These are phyloP conservation scores for Pseudocheirus occidentalis DNA, from an alignment of 2,797 vertebrate genomes.

Conservation along the genomic window DNA sequence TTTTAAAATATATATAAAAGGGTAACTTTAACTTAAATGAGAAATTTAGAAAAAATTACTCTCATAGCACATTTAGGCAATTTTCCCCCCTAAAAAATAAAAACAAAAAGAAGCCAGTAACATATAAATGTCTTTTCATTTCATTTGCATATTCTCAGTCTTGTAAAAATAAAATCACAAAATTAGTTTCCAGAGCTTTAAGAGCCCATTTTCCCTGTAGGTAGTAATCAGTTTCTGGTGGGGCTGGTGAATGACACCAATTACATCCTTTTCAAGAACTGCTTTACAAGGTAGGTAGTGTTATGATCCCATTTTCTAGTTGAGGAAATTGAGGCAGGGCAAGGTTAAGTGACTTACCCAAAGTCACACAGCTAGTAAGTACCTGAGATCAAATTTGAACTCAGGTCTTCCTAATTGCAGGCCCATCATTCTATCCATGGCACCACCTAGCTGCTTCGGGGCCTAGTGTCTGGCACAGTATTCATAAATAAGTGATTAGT, in stretches of 20 bases:
- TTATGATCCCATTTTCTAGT: not conserved
- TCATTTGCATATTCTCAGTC: slow-evolving; percentile 57
- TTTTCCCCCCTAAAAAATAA: slow-evolving; percentile 40
- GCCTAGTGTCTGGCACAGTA: not conserved
- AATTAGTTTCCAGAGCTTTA: slow-evolving; percentile 97
- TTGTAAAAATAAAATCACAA: slow-evolving; percentile 18
- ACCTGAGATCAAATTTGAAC: not conserved
- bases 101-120: not conserved
- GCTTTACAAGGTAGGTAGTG: not conserved
- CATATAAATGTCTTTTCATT: slow-evolving; percentile 36
- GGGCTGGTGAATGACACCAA: slow-evolving; percentile 97
- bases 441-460: not conserved
- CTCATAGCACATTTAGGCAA: slow-evolving; percentile 54
- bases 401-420: not conserved
- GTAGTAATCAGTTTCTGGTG: slow-evolving; percentile 97
- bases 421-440: not conserved
- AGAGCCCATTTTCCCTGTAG: slow-evolving; percentile 98
- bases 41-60: slow-evolving; percentile 64
- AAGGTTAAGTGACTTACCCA: not conserved
- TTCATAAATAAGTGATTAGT: not conserved
- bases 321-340: not conserved
- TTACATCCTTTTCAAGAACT: slow-evolving; percentile 98
- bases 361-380: not conserved
- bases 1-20: slow-evolving; percentile 55
- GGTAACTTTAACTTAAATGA: slow-evolving; percentile 59